Evolutionary conservation across 1,140 invertebrate species (phyloP).

Genomic region (Calosoma granatense): DNA sequence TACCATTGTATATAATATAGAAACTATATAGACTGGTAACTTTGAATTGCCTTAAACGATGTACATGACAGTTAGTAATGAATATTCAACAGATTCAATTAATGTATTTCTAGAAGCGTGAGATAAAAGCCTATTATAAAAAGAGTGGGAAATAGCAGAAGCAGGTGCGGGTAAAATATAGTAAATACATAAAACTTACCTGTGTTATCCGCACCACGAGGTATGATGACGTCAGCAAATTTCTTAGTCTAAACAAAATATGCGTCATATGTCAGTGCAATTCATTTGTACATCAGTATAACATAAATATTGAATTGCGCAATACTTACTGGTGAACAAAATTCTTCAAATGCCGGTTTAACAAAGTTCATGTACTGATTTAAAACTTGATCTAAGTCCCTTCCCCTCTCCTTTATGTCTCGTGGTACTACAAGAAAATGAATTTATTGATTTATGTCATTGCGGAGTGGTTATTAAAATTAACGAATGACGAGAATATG

Average conservation of each 20-base stretch:
- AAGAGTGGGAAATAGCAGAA: too few relatives aligned
- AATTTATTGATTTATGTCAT: constrained; percentile 5
- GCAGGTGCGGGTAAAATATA: background rate
- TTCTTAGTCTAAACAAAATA: constrained; percentile 80
- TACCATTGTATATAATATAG: too few relatives aligned
- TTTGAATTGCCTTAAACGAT: too few relatives aligned
- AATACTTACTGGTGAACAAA: constrained; percentile 86
- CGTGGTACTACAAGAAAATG: constrained; percentile 60
- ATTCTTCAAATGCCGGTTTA: constrained; percentile 98
- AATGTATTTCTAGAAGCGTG: too few relatives aligned
- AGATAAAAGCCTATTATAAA: too few relatives aligned
- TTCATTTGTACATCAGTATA: constrained; percentile 2
- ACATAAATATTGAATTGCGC: background rate
- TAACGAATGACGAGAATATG: constrained; percentile 1
- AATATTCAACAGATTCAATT: too few relatives aligned
- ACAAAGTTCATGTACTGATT: constrained; percentile 96
- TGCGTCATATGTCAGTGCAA: too few relatives aligned
- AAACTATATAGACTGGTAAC: too few relatives aligned
- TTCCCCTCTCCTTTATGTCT: constrained; percentile 87
- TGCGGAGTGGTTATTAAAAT: too few relatives aligned
- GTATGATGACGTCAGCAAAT: constrained; percentile 99
- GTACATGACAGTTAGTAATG: too few relatives aligned
- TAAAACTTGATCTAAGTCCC: constrained; percentile 89
- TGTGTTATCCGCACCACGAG: constrained; percentile 90
- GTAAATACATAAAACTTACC: constrained; percentile 50